Percentiles rank a stretch among this genome's conserved stretches.
phyloP scores from a whole-genome alignment of 2,888 invertebrate genomes.

The Eulithis prunata region DNA sequence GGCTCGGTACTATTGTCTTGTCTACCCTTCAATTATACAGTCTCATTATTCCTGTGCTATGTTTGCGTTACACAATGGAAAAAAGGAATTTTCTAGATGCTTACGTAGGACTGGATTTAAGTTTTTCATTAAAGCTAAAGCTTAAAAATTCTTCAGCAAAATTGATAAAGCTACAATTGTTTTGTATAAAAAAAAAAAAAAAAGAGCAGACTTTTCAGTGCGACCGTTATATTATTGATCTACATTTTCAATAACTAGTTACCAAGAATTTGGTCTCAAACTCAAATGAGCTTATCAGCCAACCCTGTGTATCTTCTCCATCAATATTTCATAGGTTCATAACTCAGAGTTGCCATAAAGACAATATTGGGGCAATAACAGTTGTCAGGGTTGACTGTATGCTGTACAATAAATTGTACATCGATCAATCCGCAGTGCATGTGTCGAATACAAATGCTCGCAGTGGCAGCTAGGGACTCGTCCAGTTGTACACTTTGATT shows the following conservation, averaged over 20 bases:
- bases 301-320: background rate
- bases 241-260: background rate
- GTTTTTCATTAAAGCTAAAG: background rate
- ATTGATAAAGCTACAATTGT: background rate
- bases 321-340: background rate
- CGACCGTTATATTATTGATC: background rate
- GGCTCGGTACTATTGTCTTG: slow-evolving; percentile 38
- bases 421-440: slow-evolving; percentile 38
- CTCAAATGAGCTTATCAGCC: slow-evolving; percentile 16
- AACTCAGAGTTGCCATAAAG: slow-evolving; percentile 16
- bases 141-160: background rate
- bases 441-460: slow-evolving; percentile 36
- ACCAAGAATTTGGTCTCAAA: slow-evolving; percentile 19
- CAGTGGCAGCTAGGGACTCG: slow-evolving; percentile 17
- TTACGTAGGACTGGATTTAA: background rate
- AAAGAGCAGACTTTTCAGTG: background rate
- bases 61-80: slow-evolving; percentile 24
- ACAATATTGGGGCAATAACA: slow-evolving; percentile 21
- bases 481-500: slow-evolving; percentile 33
- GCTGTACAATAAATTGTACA: slow-evolving; percentile 27
- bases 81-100: slow-evolving; percentile 11
- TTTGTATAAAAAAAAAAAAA: too few species aligned
- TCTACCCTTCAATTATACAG: slow-evolving; percentile 42
- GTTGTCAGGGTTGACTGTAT: slow-evolving; percentile 16
- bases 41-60: slow-evolving; percentile 38